These are phyloP conservation scores for Sakesphorus luctuosus DNA, from an alignment of 2,113 vertebrate genomes.

Conservation along the genomic window DNA sequence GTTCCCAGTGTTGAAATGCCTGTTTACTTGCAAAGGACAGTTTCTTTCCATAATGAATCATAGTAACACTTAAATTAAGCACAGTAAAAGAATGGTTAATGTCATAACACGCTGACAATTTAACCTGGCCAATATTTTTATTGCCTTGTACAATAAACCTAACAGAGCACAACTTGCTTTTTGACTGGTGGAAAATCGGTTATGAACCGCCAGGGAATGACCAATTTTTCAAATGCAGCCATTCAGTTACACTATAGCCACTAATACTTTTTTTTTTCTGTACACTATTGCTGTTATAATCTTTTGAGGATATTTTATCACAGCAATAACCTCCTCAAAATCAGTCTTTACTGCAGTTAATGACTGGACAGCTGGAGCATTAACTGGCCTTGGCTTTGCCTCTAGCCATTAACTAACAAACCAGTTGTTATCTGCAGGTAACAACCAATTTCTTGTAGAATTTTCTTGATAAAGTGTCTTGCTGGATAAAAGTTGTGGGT, in stretches of 20 bases:
- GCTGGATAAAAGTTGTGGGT: constrained; percentile 48
- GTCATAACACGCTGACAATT: constrained; percentile 81
- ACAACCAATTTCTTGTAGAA: constrained; percentile 77
- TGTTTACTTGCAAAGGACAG: constrained; percentile 76
- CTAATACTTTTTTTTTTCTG: constrained; percentile 77
- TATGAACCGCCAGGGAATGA: constrained; percentile 84
- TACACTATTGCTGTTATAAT: constrained; percentile 85
- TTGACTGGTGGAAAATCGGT: constrained; percentile 86
- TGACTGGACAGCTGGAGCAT: constrained; percentile 84
- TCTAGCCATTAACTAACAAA: constrained; percentile 82
- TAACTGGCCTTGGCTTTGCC: constrained; percentile 82
- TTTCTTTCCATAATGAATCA: constrained; percentile 79
- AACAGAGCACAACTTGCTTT: constrained; percentile 88
- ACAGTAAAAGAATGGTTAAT: constrained; percentile 84
- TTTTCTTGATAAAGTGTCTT: constrained; percentile 76
- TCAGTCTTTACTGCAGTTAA: constrained; percentile 86
- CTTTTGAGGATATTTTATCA: constrained; percentile 88
- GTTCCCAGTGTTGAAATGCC: constrained; percentile 65
- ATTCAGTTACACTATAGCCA: constrained; percentile 81
- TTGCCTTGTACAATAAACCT: constrained; percentile 87
- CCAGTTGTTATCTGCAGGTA: constrained; percentile 84
- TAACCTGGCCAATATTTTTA: constrained; percentile 89
- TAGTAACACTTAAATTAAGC: constrained; percentile 81
- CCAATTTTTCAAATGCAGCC: constrained; percentile 87
- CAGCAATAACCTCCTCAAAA: constrained; percentile 84